Evolutionary conservation across 2,888 invertebrate species (phyloP), one percentile per base, ranked within the genome.

Genomic region (Drosophila multiciliata): DNA sequence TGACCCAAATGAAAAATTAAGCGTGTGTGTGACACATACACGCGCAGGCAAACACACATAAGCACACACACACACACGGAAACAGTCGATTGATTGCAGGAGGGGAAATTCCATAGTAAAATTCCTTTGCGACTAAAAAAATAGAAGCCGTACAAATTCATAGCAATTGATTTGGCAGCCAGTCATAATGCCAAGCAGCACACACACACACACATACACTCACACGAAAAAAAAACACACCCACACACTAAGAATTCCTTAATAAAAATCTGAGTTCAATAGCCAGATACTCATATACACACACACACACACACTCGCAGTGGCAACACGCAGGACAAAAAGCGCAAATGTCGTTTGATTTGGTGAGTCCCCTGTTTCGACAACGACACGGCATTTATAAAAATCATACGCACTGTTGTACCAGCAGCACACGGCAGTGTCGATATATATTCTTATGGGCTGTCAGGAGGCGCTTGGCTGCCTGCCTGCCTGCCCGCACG

Each of bases 341-440:
- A 84, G 82, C 87, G 71, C 73, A 87, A 74, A 84, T 87, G 77
- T 65, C 66, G 67, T 50, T 70, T 66, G 87, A 79, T 73, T 87
- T 87, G 69, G 82, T 87, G 75, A 72, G 85, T 67, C 84, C 84
- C 78, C 89, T 78, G 85, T 82, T 82, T 84, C 89, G 82, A 68
- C 78, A 79, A 69, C 85, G 85, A 85, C 80, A 89, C 78, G 80
- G 74, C 85, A 87, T 86, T 86, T 86, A 86, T 89, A 86, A 87
- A 87, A 86, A 86, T 86, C 82, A 84, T 89, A 89, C 85, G 89
- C 89, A 87, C 89, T 66, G 82, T 75, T 89, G 85, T 86, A 85
- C 85, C 75, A 79, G 77, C 85, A 85, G 82, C 82, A 82, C 73
- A 80, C 74, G 79, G 69, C 65, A 69, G 71, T 67, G 84, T 68